Evolutionary conservation across 2,797 vertebrate genomes (phyloP), one percentile per base, ranked within the genome.

Genomic region (Paramormyrops hopkinsi): DNA sequence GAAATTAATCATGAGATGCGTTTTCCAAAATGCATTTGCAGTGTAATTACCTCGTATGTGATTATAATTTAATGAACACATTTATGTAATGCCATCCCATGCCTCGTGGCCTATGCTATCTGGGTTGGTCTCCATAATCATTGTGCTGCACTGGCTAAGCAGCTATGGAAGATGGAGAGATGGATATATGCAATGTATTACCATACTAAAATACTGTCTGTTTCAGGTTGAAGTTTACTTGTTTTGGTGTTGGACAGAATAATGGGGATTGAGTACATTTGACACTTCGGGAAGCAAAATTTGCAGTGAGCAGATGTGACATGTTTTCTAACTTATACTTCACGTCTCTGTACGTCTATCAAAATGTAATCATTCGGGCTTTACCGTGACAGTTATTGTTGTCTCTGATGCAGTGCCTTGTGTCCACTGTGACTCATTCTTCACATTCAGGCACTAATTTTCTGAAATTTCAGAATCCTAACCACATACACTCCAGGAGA

Each of bases 261-360:
- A 79, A 79, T 79, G 69, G 37, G 73, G 73, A 19, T 79, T 79
- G 73, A 79, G 33, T 79, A 79, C 41, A 44, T 84, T 25, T 84
- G 79, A 48, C 19, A 84, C 79, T 83, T 22, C 1, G 3, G 79
- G 17, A 83, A 41, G 29, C n/a, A 50, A 84, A 84, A 50, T 22
- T 48, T 19, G 19, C 44, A 48, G 44, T 76, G 69, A 76, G 69
- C 69, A 76, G 69, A 76, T 76, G 69, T 41, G 69, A 76, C 69
- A 41, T 76, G 69, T 76, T 79, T 79, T 79, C 73, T 44, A 79
- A 79, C 37, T 41, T 79, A 84, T n/a, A 84, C 12, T 50, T 84
- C 22, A 50, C 4, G 37, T 82, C 46, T 84, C 22, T 22, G 19
- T 48, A 84, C 22, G 46, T 48, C 82, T 48, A 48, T 84, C 82